These are phyloP conservation scores for Cerastis rubricosa DNA, from an alignment of 2,888 invertebrate genomes.

Conservation along the genomic window DNA sequence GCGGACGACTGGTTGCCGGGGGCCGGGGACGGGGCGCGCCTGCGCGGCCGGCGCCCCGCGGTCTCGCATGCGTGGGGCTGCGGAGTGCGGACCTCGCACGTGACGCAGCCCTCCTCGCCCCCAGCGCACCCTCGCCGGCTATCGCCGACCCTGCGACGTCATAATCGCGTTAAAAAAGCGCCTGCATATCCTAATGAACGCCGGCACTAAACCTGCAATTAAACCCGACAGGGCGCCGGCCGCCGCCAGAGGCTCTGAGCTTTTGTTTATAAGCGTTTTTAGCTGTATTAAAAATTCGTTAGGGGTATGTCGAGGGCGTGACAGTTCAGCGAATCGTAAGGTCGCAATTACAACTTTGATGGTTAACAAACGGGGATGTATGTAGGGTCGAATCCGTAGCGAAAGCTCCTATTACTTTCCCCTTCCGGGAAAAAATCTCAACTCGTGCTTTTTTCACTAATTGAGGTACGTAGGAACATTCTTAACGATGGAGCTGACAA, in stretches of 20 bases:
- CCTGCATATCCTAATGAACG: constrained; percentile 89
- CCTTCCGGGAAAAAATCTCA: constrained; percentile 79
- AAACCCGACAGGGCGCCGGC: constrained; percentile 80
- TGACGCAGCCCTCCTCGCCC: constrained; percentile 90
- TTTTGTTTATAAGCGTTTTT: constrained; percentile 84
- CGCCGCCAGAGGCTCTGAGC: constrained; percentile 75
- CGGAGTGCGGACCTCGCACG: constrained; percentile 90
- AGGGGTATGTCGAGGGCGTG: constrained; percentile 81
- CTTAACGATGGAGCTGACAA: constrained; percentile 77
- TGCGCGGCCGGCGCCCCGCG: constrained; percentile 88
- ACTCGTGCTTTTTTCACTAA: constrained; percentile 78
- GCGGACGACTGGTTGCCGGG: constrained; percentile 89
- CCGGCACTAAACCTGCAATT: constrained; percentile 88
- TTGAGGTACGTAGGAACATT: constrained; percentile 77
- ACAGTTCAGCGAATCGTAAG: constrained; percentile 83
- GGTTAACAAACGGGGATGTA: constrained; percentile 76
- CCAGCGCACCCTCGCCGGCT: constrained; percentile 82
- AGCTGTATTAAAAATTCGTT: constrained; percentile 85
- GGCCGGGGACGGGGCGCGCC: constrained; percentile 80
- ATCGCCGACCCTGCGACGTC: constrained; percentile 86
- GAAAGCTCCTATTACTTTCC: constrained; percentile 79
- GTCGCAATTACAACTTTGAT: constrained; percentile 85
- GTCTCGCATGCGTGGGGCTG: constrained; percentile 91
- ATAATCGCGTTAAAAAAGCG: constrained; percentile 90
- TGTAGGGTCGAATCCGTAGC: constrained; percentile 72